Evolutionary conservation across 2,888 invertebrate genomes (phyloP).

Genomic region (Incurvaria masculella): DNA sequence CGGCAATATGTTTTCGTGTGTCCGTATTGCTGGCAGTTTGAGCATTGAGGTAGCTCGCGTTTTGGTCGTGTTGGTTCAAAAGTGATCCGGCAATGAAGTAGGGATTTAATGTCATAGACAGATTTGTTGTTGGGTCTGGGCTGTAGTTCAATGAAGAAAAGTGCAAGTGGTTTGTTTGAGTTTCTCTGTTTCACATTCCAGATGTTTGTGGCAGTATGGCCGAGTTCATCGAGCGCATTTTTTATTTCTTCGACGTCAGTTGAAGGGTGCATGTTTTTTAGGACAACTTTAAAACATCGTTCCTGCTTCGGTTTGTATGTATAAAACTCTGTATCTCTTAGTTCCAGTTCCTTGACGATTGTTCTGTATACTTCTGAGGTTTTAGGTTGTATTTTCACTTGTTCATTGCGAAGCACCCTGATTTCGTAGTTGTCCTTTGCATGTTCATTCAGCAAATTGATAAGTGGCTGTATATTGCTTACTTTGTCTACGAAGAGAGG

Average conservation of each 20-base stretch:
- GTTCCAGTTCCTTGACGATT: too few species aligned
- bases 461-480: too few species aligned
- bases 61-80: slow-evolving; percentile 18
- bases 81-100: slow-evolving; percentile 3
- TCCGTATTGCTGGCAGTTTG: slow-evolving; percentile 18
- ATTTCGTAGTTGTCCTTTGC: too few species aligned
- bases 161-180: background rate
- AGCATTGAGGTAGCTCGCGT: slow-evolving; percentile 15
- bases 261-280: too few species aligned
- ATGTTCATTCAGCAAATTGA: too few species aligned
- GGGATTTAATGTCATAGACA: background rate
- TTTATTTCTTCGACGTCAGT: background rate
- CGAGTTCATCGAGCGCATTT: background rate
- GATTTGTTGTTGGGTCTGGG: background rate
- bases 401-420: too few species aligned
- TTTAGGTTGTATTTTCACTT: too few species aligned
- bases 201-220: background rate
- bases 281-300: too few species aligned
- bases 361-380: too few species aligned
- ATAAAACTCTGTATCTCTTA: too few species aligned
- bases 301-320: too few species aligned
- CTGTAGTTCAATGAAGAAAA: background rate
- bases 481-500: too few species aligned
- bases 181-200: background rate
- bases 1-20: slow-evolving; percentile 17